Percentiles rank a stretch among this genome's conserved stretches.
These are phyloP conservation scores for Orcinus orca DNA, from an alignment of 2,113 vertebrate genomes.

Conservation along the genomic window DNA sequence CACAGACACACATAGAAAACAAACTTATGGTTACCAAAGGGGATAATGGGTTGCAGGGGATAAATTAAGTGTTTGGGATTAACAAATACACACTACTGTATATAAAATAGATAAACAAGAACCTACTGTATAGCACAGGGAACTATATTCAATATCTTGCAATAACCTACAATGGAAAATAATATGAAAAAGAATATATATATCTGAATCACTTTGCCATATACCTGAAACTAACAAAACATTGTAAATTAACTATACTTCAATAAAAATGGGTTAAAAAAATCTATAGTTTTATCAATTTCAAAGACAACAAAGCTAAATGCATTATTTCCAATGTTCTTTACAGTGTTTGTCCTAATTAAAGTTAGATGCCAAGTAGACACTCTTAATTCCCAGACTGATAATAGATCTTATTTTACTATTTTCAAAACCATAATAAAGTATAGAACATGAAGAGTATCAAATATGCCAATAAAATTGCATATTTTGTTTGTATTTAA, in stretches of 20 bases:
- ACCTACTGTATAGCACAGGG: too few relatives aligned
- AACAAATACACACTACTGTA: background rate
- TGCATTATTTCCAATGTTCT: background rate
- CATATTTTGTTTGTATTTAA: slow-evolving; percentile 7
- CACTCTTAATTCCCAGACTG: background rate
- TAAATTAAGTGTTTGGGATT: background rate
- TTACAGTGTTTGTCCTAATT: background rate
- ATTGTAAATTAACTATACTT: background rate
- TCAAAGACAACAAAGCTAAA: background rate
- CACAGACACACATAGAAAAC: too few relatives aligned
- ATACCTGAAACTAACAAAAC: background rate
- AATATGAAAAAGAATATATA: background rate
- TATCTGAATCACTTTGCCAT: background rate
- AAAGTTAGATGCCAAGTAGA: background rate
- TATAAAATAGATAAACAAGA: too few relatives aligned
- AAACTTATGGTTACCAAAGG: too few relatives aligned
- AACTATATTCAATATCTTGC: background rate
- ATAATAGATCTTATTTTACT: background rate
- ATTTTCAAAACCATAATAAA: background rate
- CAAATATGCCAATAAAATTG: slow-evolving; percentile 27
- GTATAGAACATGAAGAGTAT: background rate
- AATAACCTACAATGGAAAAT: background rate
- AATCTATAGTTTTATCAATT: background rate
- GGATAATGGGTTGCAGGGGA: background rate
- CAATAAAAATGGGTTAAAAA: background rate